Evolutionary conservation across 2,888 invertebrate genomes (phyloP).

Genomic region (Keiferia lycopersicella): DNA sequence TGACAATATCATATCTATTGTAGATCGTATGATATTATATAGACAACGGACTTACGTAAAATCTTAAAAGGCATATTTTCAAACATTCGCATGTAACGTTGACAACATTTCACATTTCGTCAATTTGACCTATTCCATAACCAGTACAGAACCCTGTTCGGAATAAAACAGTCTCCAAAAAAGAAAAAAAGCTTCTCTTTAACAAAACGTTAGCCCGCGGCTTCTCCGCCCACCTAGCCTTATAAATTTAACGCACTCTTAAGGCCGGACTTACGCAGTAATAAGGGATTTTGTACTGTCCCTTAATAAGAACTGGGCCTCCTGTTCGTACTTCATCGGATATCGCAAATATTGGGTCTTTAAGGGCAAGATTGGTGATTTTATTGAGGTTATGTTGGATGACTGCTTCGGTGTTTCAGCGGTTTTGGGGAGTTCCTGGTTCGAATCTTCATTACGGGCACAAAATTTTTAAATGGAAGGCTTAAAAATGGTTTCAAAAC

Average conservation of each 20-base stretch:
- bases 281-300: constrained; percentile 1
- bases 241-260: constrained; percentile 21
- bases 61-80: no score
- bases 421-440: no score
- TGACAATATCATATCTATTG: no score
- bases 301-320: constrained; percentile 11
- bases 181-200: constrained; percentile 36
- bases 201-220: constrained; percentile 40
- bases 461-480: no score
- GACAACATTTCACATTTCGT: no score
- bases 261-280: constrained; percentile 11
- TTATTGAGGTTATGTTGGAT: no score
- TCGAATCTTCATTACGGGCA: no score
- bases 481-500: no score
- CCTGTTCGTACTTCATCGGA: constrained; percentile 9
- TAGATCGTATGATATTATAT: no score
- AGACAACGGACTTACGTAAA: no score
- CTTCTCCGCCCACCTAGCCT: constrained; percentile 40
- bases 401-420: no score
- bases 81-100: no score
- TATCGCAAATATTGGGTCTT: constrained; percentile 15
- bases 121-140: not conserved
- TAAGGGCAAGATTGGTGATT: not conserved
- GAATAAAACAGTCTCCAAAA: constrained; percentile 17
- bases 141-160: not conserved